Evolutionary conservation across 1,140 invertebrate species (phyloP), one percentile per base, ranked within the genome.

Genomic region (Oryctes rhinoceros): DNA sequence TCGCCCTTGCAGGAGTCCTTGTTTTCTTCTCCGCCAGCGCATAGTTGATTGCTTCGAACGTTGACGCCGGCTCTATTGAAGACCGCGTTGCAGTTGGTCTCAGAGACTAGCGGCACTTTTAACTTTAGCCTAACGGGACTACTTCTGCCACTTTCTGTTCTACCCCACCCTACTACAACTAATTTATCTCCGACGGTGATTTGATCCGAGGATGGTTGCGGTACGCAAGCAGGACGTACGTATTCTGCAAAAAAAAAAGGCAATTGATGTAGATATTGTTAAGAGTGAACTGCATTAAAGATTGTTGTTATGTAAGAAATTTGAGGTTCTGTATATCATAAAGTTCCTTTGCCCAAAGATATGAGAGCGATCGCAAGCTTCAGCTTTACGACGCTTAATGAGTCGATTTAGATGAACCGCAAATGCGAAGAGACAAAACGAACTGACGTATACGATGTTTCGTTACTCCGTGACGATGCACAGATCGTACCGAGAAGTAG

Each of bases 181-280:
- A 92, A 86, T 13, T 83, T 86, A 4, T 85, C 76, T 0, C 86
- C 86, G 1, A 88, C 62, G 4, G 85, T 85, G 0, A 84, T 81
- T 18, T 81, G 84, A 44, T 44, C 39, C 74, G 84, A 82, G 5
- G 62, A 78, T 4, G 83, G 81, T 0, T 83, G 82, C 2, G 94
- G 93, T 4, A 95, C 85, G 83, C 94, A 95, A 59, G 95, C 91
- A 0, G 94, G 92, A 83, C 90, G 88, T n/a, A 95, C 90, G 81
- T 88, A 87, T 77, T 85, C 88, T 86, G 80, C 76, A 86, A 85
- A 62, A 30, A 18, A 35, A 4, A 10, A 30, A 7, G 3, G 39
- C 13, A 35, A 35, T 67, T 67, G n/a, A 4, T 59, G 53, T n/a
- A 59, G 65, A 71, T 35, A 71, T 30, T 71, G 18, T 13, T 71